phyloP scores from a whole-genome alignment of 2,113 vertebrate genomes.

The Xiphophorus couchianus region DNA sequence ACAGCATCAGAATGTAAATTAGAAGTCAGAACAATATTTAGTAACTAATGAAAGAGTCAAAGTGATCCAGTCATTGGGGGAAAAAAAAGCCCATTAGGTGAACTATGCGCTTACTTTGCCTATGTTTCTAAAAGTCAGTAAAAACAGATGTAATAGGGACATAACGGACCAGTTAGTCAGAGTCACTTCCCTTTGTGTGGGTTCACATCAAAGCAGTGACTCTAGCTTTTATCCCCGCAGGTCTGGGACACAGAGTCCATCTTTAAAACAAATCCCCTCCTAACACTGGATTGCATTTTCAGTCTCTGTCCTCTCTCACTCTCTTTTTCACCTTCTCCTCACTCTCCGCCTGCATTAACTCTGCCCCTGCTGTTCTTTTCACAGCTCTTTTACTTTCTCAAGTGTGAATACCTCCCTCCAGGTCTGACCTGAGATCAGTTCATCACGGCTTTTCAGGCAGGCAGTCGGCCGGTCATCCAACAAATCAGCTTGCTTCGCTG shows the following conservation, averaged over 20 bases:
- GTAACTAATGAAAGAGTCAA: not conserved
- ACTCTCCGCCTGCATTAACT: not conserved
- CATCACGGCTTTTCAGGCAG: slow-evolving; percentile 9
- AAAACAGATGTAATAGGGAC: slow-evolving; percentile 4
- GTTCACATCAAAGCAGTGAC: slow-evolving; percentile 42
- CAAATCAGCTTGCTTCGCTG: slow-evolving; percentile 17
- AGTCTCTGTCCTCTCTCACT: slow-evolving; percentile 21
- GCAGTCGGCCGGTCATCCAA: not conserved
- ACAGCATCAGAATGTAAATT: not conserved
- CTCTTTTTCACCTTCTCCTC: slow-evolving; percentile 24
- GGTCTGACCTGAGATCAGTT: slow-evolving; percentile 2
- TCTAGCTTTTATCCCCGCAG: slow-evolving; percentile 25
- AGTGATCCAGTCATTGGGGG: not conserved
- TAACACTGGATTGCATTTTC: slow-evolving; percentile 38
- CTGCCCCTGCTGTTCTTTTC: not conserved
- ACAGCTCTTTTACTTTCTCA: slow-evolving; percentile 13
- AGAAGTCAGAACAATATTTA: slow-evolving; percentile 3
- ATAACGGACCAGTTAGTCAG: slow-evolving; percentile 16
- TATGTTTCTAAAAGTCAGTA: not conserved
- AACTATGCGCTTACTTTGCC: slow-evolving; percentile 11
- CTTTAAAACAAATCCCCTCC: slow-evolving; percentile 45
- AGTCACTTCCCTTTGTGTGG: slow-evolving; percentile 29
- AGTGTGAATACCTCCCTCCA: not conserved
- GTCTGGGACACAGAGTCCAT: slow-evolving; percentile 19
- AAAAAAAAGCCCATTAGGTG: too few relatives aligned